Percentiles rank a stretch among this genome's conserved stretches.
phyloP scores from a whole-genome alignment of 2,888 invertebrate genomes.

The Alviniconcha strummeri region DNA sequence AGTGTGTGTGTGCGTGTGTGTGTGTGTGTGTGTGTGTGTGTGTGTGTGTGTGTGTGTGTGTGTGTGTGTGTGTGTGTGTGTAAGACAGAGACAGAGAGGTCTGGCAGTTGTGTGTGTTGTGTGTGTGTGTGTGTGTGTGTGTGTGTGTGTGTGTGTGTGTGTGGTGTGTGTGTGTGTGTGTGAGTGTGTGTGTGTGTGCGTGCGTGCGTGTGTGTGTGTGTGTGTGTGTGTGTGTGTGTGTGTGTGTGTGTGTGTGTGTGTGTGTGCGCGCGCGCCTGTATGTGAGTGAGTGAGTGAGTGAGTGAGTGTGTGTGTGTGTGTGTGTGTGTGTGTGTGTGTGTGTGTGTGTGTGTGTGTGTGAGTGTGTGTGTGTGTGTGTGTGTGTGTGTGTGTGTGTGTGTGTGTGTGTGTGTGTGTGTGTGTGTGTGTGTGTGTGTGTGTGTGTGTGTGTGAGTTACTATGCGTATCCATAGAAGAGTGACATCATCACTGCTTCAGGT shows the following conservation, averaged over 20 bases:
- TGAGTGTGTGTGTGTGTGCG: background rate
- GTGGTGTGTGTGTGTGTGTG: background rate
- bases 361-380: background rate
- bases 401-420: conserved; percentile 15
- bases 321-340: conserved; percentile 15
- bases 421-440: background rate
- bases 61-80: conserved; percentile 15
- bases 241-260: conserved; percentile 15
- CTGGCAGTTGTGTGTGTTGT: background rate
- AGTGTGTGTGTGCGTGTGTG: background rate
- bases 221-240: background rate
- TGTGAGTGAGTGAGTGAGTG: background rate
- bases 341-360: background rate
- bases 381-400: background rate
- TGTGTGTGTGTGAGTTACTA: background rate
- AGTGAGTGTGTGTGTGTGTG: background rate
- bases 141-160: conserved; percentile 15
- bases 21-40: background rate
- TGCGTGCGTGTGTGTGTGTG: background rate
- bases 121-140: background rate
- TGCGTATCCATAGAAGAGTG: too few species aligned
- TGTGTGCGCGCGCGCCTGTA: background rate
- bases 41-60: background rate
- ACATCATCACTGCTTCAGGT: too few species aligned
- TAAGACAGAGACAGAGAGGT: background rate